Evolutionary conservation across 2,113 vertebrate genomes (phyloP).

Genomic region (Pyrgilauda ruficollis): DNA sequence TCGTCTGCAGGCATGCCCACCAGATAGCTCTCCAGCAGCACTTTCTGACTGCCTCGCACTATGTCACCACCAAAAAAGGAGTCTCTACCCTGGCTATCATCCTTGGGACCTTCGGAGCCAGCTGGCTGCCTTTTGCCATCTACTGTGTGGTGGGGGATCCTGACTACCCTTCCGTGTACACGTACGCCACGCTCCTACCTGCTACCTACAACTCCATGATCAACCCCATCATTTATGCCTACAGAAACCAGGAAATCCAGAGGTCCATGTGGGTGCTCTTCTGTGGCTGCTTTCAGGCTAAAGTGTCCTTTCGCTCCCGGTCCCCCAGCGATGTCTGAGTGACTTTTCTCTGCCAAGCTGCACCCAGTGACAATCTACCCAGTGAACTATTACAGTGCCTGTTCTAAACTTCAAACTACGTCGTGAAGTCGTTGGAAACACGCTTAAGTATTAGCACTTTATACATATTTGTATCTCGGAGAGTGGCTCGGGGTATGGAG

Average conservation of each 20-base stretch:
- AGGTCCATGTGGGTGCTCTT: conserved; percentile 91
- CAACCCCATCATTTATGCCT: conserved; percentile 99
- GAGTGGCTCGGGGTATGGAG: conserved; percentile 57
- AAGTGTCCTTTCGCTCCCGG: conserved; percentile 87
- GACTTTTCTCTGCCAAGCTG: not conserved
- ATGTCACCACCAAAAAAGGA: conserved; percentile 92
- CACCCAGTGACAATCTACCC: conserved; percentile 68
- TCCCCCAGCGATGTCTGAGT: conserved; percentile 94
- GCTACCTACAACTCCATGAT: conserved; percentile 99
- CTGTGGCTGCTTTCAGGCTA: conserved; percentile 91
- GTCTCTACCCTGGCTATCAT: conserved; percentile 94
- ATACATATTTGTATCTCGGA: conserved; percentile 76
- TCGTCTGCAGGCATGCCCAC: conserved; percentile 94
- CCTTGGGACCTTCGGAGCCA: conserved; percentile 93
- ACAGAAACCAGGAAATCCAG: conserved; percentile 94
- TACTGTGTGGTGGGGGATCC: conserved; percentile 92
- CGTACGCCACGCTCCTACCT: conserved; percentile 91
- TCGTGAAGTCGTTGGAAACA: conserved; percentile 69
- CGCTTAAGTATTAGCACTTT: conserved; percentile 88
- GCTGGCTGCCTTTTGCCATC: conserved; percentile 97
- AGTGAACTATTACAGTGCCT: conserved; percentile 73
- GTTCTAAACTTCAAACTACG: conserved; percentile 61
- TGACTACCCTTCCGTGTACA: conserved; percentile 89
- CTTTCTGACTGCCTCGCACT: conserved; percentile 91
- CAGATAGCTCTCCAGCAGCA: conserved; percentile 99